Conservation (phyloP, 2,888 invertebrate species). For the Athetis lepigone region DNA sequence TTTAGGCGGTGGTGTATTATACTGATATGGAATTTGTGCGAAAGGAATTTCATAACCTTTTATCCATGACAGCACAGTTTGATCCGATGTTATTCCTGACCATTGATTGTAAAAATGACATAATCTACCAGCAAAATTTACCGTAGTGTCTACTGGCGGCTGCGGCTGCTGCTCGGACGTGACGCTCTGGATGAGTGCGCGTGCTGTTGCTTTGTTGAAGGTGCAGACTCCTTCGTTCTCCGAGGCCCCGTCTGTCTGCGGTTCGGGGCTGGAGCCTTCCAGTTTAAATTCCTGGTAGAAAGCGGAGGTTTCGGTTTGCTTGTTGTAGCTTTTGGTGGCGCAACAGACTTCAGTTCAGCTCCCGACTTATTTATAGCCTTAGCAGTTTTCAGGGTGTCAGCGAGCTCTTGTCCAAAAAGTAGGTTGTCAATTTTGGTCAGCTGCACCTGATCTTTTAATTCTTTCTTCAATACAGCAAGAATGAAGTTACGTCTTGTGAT, state of each 20-base stretch:
- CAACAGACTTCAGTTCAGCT: neutral
- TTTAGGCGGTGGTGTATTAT: conserved; percentile 1
- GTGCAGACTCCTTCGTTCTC: conserved; percentile 15
- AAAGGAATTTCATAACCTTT: neutral
- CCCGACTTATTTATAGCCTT: neutral
- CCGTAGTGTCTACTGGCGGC: conserved; percentile 3
- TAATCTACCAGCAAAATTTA: conserved; percentile 5
- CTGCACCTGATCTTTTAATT: neutral
- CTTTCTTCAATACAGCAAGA: neutral
- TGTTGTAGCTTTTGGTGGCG: neutral
- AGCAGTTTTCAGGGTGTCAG: neutral
- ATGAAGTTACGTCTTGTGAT: conserved; percentile 9
- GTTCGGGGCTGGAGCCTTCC: conserved; percentile 1
- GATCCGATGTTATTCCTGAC: conserved; percentile 10
- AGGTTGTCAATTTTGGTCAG: neutral
- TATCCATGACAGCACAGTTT: conserved; percentile 4
- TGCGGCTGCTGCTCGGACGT: conserved; percentile 11
- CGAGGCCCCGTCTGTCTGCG: conserved; percentile 7
- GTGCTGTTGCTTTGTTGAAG: conserved; percentile 11
- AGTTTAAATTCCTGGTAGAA: conserved; percentile 6
- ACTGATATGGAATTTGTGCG: conserved; percentile 4
- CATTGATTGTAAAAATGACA: conserved; percentile 5
- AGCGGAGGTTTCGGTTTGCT: neutral
- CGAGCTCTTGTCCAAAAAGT: neutral
- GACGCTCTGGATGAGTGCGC: conserved; percentile 7